phyloP scores from a whole-genome alignment of 2,888 invertebrate species.

The Mylabris sibirica region DNA sequence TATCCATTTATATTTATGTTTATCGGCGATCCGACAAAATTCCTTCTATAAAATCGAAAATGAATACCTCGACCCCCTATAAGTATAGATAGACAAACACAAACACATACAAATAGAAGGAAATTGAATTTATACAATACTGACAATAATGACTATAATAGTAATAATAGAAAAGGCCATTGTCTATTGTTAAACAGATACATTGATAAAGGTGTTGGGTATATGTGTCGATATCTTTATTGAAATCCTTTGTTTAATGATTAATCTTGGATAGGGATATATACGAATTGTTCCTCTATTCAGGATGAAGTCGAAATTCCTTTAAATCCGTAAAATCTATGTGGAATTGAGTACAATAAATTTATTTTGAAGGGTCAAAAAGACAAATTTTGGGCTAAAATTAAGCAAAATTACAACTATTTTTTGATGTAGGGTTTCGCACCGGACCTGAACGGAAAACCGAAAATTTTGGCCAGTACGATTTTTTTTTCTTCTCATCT shows the following conservation, averaged over 20 bases:
- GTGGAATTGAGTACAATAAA: too few relatives aligned
- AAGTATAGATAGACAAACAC: too few relatives aligned
- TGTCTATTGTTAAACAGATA: background rate
- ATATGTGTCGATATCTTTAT: background rate
- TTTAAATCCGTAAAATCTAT: too few relatives aligned
- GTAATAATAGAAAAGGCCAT: background rate
- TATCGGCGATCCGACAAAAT: background rate
- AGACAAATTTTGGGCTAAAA: too few relatives aligned
- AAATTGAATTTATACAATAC: background rate
- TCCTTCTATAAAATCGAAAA: conserved; percentile 4
- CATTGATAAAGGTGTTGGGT: background rate
- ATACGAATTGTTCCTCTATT: too few relatives aligned
- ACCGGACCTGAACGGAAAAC: too few relatives aligned
- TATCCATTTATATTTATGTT: background rate
- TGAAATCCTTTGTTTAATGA: background rate
- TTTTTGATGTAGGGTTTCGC: too few relatives aligned
- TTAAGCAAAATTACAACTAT: too few relatives aligned
- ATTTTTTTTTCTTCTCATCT: too few relatives aligned
- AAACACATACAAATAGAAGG: background rate
- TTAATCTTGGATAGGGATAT: background rate
- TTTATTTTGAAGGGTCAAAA: too few relatives aligned
- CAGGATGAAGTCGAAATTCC: too few relatives aligned
- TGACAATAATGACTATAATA: background rate
- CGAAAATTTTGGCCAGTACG: too few relatives aligned
- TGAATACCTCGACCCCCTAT: background rate